Evolutionary conservation across 2,888 invertebrate species (phyloP).

Genomic region (Bugulina stolonifera): DNA sequence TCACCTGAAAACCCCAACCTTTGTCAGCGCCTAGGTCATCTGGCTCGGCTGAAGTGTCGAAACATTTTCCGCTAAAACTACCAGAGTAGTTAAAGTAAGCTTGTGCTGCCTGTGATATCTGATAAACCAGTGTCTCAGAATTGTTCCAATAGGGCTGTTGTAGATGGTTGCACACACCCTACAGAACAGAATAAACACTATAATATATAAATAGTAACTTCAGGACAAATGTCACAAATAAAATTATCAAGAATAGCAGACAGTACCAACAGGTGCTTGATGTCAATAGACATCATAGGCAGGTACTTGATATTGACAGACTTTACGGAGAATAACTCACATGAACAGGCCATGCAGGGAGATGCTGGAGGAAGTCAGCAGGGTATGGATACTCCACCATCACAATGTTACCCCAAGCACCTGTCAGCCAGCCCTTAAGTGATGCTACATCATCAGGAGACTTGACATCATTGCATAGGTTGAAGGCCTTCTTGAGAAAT

Average conservation of each 20-base stretch:
- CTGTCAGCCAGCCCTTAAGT: constrained; percentile 67
- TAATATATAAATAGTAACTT: too few species aligned
- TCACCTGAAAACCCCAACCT: constrained; percentile 79
- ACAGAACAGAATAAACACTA: too few species aligned
- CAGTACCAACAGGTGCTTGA: too few species aligned
- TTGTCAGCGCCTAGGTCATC: constrained; percentile 56
- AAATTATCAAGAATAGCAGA: too few species aligned
- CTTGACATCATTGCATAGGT: constrained; percentile 66
- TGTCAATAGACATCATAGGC: too few species aligned
- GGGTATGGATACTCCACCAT: constrained; percentile 95
- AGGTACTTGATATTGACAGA: too few species aligned
- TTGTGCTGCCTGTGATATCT: constrained; percentile 65
- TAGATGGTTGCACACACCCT: constrained; percentile 59
- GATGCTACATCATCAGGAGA: constrained; percentile 57
- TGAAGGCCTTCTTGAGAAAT: constrained; percentile 68
- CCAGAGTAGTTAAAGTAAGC: constrained; percentile 77
- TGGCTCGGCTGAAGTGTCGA: not conserved
- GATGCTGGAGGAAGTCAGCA: constrained; percentile 67
- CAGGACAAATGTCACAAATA: too few species aligned
- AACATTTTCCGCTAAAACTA: constrained; percentile 1
- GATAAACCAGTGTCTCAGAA: constrained; percentile 59
- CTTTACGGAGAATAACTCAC: too few species aligned
- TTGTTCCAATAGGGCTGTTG: constrained; percentile 30
- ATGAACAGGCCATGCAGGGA: constrained; percentile 79
- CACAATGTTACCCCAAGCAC: constrained; percentile 73